Evolutionary conservation across 2,113 vertebrate species (phyloP), one percentile per base, ranked within the genome.

Genomic region (Phoenicopterus ruber): DNA sequence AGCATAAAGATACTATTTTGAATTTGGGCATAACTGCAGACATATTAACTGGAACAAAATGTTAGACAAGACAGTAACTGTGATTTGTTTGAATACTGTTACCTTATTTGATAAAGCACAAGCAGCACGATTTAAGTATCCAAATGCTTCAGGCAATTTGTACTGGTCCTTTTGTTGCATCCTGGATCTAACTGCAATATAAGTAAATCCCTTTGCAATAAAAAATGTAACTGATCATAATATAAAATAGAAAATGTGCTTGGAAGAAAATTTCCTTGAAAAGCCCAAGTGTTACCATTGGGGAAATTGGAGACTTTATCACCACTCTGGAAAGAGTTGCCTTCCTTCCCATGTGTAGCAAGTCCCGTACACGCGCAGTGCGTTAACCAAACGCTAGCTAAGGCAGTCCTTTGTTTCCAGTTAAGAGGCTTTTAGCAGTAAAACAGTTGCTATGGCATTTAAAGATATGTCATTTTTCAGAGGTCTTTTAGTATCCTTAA

Each of bases 201-300:
- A 79, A 93, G 34, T 47, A 92, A 97, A 92, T 92, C 85, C 79
- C 85, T 88, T 77, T 52, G 62, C 88, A 95, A 88, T 86, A 82
- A 85, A 88, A 95, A 92, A 40, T 72, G 21, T 90, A 95, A 92
- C 70, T 13, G 28, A 82, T 82, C 61, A 62, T 80, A 87, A 67
- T 14, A 74, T 81, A 91, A 93, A 93, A 79, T 28, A 31, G 26
- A 63, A 88, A 82, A 88, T 86, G 24, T 14, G 7, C 66, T 78
- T 84, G 79, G 66, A 92, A 94, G 44, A 65, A 90, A 82, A 93
- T 72, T 67, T 88, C 79, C 58, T 69, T 80, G 34, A 86, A 95
- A 94, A 82, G 57, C 20, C 49, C 66, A 88, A 86, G 52, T 52
- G 57, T 57, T 69, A 88, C 62, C 28, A 5, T 16, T 76, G 85